These are phyloP conservation scores for Podarcis siculus DNA, from an alignment of 2,797 vertebrate species.

Conservation along the genomic window DNA sequence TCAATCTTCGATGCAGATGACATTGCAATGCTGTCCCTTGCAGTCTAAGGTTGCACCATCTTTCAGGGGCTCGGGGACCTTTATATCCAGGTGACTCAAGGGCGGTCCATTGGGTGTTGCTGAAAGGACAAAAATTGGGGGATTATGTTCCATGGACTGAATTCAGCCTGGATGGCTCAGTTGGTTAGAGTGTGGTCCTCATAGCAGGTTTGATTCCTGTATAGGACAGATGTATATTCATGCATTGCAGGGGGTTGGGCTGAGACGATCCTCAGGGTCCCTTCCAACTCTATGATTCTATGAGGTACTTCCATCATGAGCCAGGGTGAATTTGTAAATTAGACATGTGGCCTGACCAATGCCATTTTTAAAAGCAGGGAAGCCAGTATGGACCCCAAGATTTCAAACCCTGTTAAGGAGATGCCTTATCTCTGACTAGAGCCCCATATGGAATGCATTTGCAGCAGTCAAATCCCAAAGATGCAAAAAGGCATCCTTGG, in stretches of 20 bases:
- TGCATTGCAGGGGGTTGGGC: no score
- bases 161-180: no score
- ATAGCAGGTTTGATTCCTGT: no score
- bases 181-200: no score
- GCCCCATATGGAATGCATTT: not conserved
- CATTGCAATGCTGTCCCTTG: constrained; percentile 78
- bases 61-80: constrained; percentile 80
- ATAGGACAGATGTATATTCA: no score
- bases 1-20: constrained; percentile 85
- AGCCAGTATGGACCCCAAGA: no score
- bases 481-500: not conserved
- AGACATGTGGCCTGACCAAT: no score
- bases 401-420: not conserved
- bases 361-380: not conserved
- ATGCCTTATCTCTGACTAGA: not conserved
- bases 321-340: no score
- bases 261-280: no score
- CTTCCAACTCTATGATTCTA: no score
- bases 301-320: no score
- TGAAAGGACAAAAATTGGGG: constrained; percentile 50
- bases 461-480: not conserved
- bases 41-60: constrained; percentile 79
- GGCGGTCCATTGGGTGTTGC: constrained; percentile 81
- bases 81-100: constrained; percentile 82
- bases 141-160: no score